phyloP scores from a whole-genome alignment of 2,797 vertebrate genomes.

The Zenarchopterus dispar region DNA sequence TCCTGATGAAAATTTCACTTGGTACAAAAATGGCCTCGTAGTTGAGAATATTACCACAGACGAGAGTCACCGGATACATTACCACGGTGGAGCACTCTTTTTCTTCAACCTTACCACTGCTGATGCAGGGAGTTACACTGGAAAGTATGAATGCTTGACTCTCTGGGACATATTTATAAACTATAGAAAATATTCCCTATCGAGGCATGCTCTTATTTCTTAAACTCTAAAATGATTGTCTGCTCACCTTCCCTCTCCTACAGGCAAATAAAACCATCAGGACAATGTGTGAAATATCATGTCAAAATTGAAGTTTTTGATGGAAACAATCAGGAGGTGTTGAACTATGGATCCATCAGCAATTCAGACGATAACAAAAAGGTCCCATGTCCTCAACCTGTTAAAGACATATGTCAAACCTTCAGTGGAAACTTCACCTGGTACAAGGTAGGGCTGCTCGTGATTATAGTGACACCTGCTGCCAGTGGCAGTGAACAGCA shows the following conservation, averaged over 20 bases:
- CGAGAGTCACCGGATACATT: constrained; percentile 33
- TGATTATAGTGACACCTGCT: neutral
- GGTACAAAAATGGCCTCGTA: constrained; percentile 26
- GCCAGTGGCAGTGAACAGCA: too few relatives aligned
- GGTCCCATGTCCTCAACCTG: neutral
- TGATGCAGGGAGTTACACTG: constrained; percentile 49
- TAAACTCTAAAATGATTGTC: neutral
- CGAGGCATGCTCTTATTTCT: too few relatives aligned
- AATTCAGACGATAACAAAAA: fast-evolving
- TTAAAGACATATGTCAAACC: fast-evolving
- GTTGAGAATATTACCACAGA: constrained; percentile 24
- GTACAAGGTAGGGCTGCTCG: constrained; percentile 65
- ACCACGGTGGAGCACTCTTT: constrained; percentile 15
- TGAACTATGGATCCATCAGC: fast-evolving
- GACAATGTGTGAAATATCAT: fast-evolving
- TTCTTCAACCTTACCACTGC: constrained; percentile 31
- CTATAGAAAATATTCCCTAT: too few relatives aligned
- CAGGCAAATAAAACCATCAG: neutral
- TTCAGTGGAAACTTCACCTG: constrained; percentile 46
- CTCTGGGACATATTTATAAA: too few relatives aligned
- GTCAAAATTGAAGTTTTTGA: constrained; percentile 1
- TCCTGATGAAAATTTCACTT: neutral
- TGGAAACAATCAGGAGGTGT: fast-evolving
- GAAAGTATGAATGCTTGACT: constrained; percentile 34
- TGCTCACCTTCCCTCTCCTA: constrained; percentile 3